phyloP scores from a whole-genome alignment of 2,797 vertebrate species.

The Martes flavigula region DNA sequence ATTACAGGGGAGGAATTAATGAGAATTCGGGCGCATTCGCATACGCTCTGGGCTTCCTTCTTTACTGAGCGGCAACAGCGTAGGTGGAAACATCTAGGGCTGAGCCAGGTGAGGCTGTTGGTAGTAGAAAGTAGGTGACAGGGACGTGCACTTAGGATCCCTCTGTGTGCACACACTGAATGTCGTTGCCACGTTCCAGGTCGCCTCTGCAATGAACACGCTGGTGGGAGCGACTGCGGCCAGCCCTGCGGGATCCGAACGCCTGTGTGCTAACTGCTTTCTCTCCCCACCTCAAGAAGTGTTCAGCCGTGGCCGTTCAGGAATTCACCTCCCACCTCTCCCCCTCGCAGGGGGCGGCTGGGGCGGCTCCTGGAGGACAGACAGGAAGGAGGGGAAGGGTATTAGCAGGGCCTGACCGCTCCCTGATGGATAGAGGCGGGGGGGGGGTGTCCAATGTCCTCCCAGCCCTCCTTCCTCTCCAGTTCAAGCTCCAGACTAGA shows the following conservation, averaged over 20 bases:
- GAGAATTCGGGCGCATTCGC: background rate
- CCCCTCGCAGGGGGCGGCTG: constrained; percentile 12
- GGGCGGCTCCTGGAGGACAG: constrained; percentile 48
- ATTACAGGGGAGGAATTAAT: background rate
- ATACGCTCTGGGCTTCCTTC: background rate
- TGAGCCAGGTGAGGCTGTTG: background rate
- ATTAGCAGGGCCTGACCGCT: constrained; percentile 53
- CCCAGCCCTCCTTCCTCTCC: background rate
- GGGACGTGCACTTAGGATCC: background rate
- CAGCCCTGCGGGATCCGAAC: background rate
- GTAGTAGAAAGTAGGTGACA: background rate
- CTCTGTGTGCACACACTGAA: background rate
- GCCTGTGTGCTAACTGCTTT: background rate
- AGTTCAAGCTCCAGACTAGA: background rate
- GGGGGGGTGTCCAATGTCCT: background rate
- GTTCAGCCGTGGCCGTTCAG: constrained; percentile 30
- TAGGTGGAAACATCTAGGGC: background rate
- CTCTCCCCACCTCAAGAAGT: constrained; percentile 18
- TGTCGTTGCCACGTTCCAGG: background rate
- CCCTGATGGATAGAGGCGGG: background rate
- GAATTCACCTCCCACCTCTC: constrained; percentile 76
- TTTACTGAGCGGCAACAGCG: background rate
- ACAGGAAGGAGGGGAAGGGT: constrained; percentile 45
- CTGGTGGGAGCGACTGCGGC: background rate
- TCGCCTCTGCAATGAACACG: background rate